Percentiles rank a stretch among this genome's conserved stretches.
These are phyloP conservation scores for Lepus oiostolus DNA, from an alignment of 2,797 vertebrate species.

Conservation along the genomic window DNA sequence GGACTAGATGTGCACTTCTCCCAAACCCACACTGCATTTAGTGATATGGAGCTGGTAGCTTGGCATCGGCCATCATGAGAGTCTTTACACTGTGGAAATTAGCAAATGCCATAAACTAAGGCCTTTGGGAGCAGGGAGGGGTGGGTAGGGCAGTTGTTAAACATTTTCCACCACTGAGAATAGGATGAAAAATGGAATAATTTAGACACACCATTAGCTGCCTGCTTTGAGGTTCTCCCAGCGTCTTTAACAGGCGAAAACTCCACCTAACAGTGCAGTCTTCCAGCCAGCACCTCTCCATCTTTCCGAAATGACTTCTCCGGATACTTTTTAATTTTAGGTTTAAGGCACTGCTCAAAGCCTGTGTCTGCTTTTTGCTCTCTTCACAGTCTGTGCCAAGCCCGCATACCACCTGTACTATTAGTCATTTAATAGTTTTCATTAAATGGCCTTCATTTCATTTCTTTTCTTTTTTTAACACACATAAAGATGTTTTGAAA, in stretches of 20 bases:
- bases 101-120: not conserved
- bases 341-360: not conserved
- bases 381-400: not conserved
- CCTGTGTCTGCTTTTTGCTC: not conserved
- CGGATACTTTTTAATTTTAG: not conserved
- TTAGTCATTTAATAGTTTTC: slow-evolving; percentile 13
- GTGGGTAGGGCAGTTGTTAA: not conserved
- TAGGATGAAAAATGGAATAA: not conserved
- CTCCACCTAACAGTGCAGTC: not conserved
- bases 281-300: not conserved
- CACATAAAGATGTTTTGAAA: slow-evolving; percentile 31
- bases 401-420: not conserved
- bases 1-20: not conserved
- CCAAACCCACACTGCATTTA: not conserved
- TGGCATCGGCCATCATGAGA: not conserved
- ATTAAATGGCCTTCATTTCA: not conserved
- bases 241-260: not conserved
- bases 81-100: not conserved
- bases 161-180: not conserved
- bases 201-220: not conserved
- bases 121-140: not conserved
- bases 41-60: not conserved
- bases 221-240: not conserved
- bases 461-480: not conserved
- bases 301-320: not conserved